These are phyloP conservation scores for Neoitamus cyanurus DNA, from an alignment of 2,888 invertebrate species.

Conservation along the genomic window DNA sequence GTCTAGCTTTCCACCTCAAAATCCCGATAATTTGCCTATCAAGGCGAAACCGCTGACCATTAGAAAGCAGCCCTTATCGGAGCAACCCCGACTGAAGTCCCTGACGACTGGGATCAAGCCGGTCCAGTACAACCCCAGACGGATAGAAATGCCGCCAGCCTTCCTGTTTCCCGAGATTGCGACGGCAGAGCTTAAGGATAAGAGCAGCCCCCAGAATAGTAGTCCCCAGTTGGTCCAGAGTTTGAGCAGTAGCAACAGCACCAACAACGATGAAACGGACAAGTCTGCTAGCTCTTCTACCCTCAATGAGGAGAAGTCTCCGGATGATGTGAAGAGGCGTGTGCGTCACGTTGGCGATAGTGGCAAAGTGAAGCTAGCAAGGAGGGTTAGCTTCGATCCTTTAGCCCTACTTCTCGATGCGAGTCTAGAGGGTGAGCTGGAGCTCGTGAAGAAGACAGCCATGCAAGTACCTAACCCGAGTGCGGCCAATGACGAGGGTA, in stretches of 20 bases:
- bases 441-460: conserved; percentile 95
- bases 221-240: not conserved
- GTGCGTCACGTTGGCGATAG: conserved; percentile 73
- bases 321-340: conserved; percentile 71
- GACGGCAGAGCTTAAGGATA: conserved; percentile 69
- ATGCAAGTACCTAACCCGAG: conserved; percentile 95
- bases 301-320: conserved; percentile 58
- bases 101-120: conserved; percentile 70
- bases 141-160: conserved; percentile 86
- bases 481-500: conserved; percentile 98
- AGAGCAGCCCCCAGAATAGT: conserved; percentile 58
- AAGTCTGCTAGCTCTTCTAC: conserved; percentile 55
- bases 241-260: conserved; percentile 57
- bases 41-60: conserved; percentile 87
- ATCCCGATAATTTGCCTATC: conserved; percentile 70
- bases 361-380: conserved; percentile 77
- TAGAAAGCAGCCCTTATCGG: conserved; percentile 83
- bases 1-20: conserved; percentile 56
- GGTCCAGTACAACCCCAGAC: conserved; percentile 75
- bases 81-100: conserved; percentile 80
- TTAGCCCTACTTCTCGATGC: conserved; percentile 95
- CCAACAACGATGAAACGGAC: conserved; percentile 61
- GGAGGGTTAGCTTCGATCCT: conserved; percentile 97
- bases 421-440: conserved; percentile 96
- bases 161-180: conserved; percentile 84